Base-by-base conservation (phyloP, 2,888 invertebrate species). In the Ellobium chinense region DNA sequence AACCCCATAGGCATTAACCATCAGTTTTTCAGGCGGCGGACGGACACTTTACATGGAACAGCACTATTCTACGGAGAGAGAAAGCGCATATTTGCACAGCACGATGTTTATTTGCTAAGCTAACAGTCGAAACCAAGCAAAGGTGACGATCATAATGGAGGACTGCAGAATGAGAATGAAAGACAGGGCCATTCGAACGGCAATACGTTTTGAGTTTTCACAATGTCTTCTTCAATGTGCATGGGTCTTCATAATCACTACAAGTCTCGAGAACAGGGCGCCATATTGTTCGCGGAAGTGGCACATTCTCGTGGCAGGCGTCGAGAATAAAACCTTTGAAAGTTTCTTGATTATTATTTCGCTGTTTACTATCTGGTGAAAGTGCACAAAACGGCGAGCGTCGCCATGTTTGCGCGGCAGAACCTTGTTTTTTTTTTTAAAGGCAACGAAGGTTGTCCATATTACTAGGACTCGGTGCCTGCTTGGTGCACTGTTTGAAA, bases 81-180 rank as follows among this genome's bases (percentile, higher is more conserved):
- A 68, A 27, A 77, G 37, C 77, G 27, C 4, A 21, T 77, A 60
- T 69, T 60, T 68, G 58, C 62, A 21, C 60, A 77, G 39, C 54
- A 68, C 69, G 60, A 56, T 58, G 58, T 66, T 56, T 66, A 66
- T 77, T 75, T 75, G 75, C 75, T 7, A 24, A 54, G 65, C 39
- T 58, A 66, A 66, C 76, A 76, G 14, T 54, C 56, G 76, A 76
- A 66, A 65, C 56, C 76, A 54, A 24, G 54, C 34, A 56, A 56
- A 58, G 58, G 72, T 58, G 54, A 37, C 58, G 72, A 72, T 72
- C 72, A 14, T 72, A 58, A 72, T 72, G 58, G 56, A 34, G 60
- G 14, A 58, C 56, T 72, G 72, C 36, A 58, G 24, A 58, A 70
- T 36, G 56, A n/a, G 72, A 72, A 58, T 60, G 56, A 72, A 21